Percentiles rank a stretch among this genome's conserved stretches.
These are phyloP conservation scores for Platysternon megacephalum DNA, from an alignment of 2,113 vertebrate genomes.

Conservation along the genomic window DNA sequence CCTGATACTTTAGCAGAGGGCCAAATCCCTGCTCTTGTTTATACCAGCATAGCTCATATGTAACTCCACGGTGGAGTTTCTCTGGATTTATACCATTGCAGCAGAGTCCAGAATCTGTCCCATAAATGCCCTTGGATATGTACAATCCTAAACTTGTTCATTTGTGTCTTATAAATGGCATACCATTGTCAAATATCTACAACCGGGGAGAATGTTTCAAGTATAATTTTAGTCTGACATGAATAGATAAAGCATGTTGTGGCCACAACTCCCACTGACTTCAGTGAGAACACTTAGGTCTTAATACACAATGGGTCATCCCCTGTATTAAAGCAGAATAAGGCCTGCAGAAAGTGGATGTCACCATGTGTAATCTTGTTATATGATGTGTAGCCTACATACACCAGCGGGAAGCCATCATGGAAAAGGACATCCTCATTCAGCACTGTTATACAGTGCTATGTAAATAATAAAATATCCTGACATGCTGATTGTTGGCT, in stretches of 20 bases:
- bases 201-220: background rate
- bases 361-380: background rate
- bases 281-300: background rate
- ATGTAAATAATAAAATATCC: background rate
- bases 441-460: background rate
- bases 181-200: background rate
- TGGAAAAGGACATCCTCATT: background rate
- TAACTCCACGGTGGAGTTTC: background rate
- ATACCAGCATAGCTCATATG: background rate
- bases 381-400: background rate
- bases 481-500: background rate
- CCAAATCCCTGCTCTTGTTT: conserved; percentile 12
- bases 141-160: background rate
- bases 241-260: background rate
- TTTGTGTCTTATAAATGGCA: background rate
- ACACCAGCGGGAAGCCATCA: background rate
- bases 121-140: background rate
- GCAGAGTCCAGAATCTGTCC: accelerated
- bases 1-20: background rate
- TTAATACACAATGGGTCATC: background rate
- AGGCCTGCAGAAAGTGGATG: background rate
- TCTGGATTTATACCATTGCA: accelerated
- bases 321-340: background rate
- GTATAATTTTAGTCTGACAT: background rate
- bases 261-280: background rate